Evolutionary conservation across 2,113 vertebrate genomes (phyloP).

Genomic region (Nettapus auritus): DNA sequence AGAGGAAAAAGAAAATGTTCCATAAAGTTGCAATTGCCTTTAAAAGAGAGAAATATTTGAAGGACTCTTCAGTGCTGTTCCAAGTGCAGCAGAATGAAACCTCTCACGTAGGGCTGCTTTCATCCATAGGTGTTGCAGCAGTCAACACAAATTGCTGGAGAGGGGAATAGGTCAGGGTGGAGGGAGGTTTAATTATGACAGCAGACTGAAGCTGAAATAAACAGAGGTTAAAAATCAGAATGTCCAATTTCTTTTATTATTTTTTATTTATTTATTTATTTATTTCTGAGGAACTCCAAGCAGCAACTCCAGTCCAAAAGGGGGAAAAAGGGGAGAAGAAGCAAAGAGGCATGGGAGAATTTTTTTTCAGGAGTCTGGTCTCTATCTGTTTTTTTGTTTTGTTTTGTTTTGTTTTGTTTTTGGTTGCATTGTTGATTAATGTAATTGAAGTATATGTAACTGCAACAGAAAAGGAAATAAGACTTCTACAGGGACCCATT

Average conservation of each 20-base stretch:
- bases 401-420: constrained; percentile 74
- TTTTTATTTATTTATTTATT: background rate
- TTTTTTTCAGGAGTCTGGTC: constrained; percentile 24
- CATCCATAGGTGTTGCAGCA: constrained; percentile 38
- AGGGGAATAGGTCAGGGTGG: constrained; percentile 40
- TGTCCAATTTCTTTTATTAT: background rate
- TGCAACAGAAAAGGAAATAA: constrained; percentile 76
- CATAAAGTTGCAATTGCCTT: constrained; percentile 61
- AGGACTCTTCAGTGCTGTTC: constrained; percentile 45
- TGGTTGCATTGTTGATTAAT: constrained; percentile 77
- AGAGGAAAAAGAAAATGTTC: constrained; percentile 61
- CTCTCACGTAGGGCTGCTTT: constrained; percentile 53
- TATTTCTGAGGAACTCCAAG: background rate
- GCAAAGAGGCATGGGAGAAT: background rate
- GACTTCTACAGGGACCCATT: constrained; percentile 84
- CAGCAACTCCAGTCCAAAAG: background rate
- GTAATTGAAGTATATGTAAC: constrained; percentile 78
- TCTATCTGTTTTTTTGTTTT: constrained; percentile 64
- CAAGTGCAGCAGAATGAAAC: constrained; percentile 43
- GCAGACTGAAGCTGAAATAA: constrained; percentile 23
- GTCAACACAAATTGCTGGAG: constrained; percentile 65
- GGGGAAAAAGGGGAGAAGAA: background rate
- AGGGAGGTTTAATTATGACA: constrained; percentile 12
- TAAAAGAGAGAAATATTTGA: constrained; percentile 59
- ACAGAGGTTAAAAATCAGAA: background rate